Evolutionary conservation across 2,113 vertebrate species (phyloP).

Genomic region (Puma concolor): DNA sequence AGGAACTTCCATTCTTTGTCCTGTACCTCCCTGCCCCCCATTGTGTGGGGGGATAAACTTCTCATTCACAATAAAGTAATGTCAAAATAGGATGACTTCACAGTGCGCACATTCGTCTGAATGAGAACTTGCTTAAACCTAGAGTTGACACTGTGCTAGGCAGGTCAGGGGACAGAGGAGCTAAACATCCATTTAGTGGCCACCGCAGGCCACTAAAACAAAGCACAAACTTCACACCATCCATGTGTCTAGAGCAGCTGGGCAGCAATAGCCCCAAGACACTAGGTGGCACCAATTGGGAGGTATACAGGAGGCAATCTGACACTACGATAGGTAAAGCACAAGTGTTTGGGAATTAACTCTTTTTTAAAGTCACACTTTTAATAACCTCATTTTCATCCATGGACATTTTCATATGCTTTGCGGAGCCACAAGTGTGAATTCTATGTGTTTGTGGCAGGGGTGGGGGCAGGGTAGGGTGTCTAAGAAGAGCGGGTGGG

Average conservation of each 20-base stretch:
- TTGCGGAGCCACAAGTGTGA: neutral
- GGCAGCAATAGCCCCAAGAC: neutral
- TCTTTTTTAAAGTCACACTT: neutral
- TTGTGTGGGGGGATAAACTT: neutral
- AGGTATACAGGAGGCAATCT: neutral
- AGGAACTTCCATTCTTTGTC: conserved; percentile 26
- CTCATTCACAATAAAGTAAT: neutral
- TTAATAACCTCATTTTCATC: neutral
- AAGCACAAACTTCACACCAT: neutral
- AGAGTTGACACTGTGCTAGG: neutral
- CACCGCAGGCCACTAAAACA: neutral
- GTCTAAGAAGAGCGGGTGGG: neutral
- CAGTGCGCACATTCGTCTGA: neutral
- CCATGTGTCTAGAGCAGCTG: neutral
- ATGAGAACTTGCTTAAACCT: neutral
- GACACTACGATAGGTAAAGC: neutral
- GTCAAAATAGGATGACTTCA: neutral
- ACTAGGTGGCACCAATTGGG: neutral
- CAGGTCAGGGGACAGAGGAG: too few relatives aligned
- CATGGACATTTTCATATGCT: neutral
- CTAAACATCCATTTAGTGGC: too few relatives aligned
- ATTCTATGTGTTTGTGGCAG: neutral
- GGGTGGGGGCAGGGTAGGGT: rapidly evolving
- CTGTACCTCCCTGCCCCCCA: neutral
- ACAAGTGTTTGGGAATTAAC: neutral